Percentiles rank a stretch among this genome's conserved stretches.
Conservation (phyloP, 1,140 invertebrate species). For the Conus ventricosus region DNA sequence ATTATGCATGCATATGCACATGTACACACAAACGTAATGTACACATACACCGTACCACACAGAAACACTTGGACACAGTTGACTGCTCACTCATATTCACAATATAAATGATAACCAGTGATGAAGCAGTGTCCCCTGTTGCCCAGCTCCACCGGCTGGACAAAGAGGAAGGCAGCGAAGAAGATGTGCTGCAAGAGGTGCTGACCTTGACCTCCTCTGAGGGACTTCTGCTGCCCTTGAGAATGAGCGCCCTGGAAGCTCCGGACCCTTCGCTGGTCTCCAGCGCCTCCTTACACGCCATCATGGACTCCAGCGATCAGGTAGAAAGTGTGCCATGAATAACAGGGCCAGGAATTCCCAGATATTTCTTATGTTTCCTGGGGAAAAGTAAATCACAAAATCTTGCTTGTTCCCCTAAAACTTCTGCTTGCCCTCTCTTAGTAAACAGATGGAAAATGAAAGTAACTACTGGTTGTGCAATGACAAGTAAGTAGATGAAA, state of each 20-base stretch:
- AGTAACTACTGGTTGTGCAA: too few relatives aligned
- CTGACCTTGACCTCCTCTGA: constrained; percentile 63
- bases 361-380: too few relatives aligned
- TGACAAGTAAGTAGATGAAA: too few relatives aligned
- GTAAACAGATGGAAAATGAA: too few relatives aligned
- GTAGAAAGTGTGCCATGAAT: neutral
- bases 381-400: too few relatives aligned
- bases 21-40: too few relatives aligned
- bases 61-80: neutral
- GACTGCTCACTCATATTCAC: neutral
- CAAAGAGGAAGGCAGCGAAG: constrained; percentile 66
- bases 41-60: too few relatives aligned
- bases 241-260: constrained; percentile 35
- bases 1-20: too few relatives aligned
- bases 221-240: constrained; percentile 63
- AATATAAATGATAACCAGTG: neutral
- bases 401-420: too few relatives aligned
- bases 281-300: constrained; percentile 63
- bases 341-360: too few relatives aligned
- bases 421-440: too few relatives aligned
- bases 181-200: constrained; percentile 65
- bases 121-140: neutral
- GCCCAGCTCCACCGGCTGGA: constrained; percentile 48
- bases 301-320: constrained; percentile 65
- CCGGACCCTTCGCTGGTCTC: constrained; percentile 53